Percentiles rank a stretch among this genome's conserved stretches.
Evolutionary conservation across 2,888 invertebrate genomes (phyloP).

Genomic region (Tortrix viridana): DNA sequence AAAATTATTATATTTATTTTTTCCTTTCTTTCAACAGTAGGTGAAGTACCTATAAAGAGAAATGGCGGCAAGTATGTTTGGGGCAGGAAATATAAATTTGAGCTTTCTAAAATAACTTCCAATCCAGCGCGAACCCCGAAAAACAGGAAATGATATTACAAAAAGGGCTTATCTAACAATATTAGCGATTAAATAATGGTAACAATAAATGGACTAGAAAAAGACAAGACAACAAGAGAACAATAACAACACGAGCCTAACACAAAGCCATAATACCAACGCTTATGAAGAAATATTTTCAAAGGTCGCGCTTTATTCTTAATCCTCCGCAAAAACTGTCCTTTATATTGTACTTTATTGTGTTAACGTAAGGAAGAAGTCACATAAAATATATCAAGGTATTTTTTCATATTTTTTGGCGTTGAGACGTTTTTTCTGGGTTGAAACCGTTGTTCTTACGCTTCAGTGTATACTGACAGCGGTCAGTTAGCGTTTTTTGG

Average conservation of each 20-base stretch:
- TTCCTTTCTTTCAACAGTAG: no score
- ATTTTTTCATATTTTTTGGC: slow-evolving; percentile 29
- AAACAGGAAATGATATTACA: no score
- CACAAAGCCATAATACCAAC: slow-evolving; percentile 32
- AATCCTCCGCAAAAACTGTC: slow-evolving; percentile 36
- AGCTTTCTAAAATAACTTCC: no score
- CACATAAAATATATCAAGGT: slow-evolving; percentile 33
- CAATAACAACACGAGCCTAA: slow-evolving; percentile 31
- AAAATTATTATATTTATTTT: no score
- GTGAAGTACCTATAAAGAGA: no score
- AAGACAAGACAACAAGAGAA: slow-evolving; percentile 33
- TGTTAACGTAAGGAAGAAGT: slow-evolving; percentile 32
- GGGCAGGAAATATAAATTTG: no score
- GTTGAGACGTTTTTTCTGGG: slow-evolving; percentile 14
- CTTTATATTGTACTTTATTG: slow-evolving; percentile 37
- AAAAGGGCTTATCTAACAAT: not conserved
- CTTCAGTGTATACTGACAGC: not conserved
- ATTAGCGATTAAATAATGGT: slow-evolving; percentile 14
- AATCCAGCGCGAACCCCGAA: no score
- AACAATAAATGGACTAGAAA: slow-evolving; percentile 13
- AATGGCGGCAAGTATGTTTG: no score
- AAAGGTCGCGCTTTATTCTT: slow-evolving; percentile 36
- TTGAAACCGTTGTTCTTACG: slow-evolving; percentile 2
- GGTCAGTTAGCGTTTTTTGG: no score
- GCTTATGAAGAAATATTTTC: slow-evolving; percentile 38